These are phyloP conservation scores for Drosophila borealis DNA, from an alignment of 2,888 invertebrate genomes.

Conservation along the genomic window DNA sequence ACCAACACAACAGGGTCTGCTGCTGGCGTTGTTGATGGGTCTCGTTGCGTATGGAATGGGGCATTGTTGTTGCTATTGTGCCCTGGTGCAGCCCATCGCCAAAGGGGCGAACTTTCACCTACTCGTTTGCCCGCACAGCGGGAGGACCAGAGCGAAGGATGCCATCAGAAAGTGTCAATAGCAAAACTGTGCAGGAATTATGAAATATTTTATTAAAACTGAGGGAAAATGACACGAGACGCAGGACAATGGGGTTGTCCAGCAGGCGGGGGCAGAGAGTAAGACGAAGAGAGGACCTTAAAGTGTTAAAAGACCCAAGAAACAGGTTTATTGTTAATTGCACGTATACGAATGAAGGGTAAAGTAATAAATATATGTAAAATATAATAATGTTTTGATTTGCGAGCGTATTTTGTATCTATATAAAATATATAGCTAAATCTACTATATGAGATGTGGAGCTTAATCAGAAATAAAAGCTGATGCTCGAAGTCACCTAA, in stretches of 20 bases:
- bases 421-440: no score
- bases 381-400: no score
- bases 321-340: no score
- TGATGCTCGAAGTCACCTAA: no score
- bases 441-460: no score
- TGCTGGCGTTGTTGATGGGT: constrained; percentile 65
- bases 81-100: constrained; percentile 30
- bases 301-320: neutral
- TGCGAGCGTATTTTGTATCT: no score
- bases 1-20: constrained; percentile 45
- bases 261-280: neutral
- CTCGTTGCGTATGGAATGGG: constrained; percentile 47
- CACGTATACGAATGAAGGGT: no score
- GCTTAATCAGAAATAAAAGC: no score
- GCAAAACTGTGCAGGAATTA: constrained; percentile 75
- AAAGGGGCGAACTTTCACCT: constrained; percentile 67
- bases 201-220: constrained; percentile 80
- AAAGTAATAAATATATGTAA: no score
- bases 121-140: constrained; percentile 73
- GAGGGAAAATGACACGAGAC: constrained; percentile 54
- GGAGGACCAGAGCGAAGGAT: constrained; percentile 55
- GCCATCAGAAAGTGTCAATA: constrained; percentile 78
- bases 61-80: constrained; percentile 15
- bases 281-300: neutral
- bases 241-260: constrained; percentile 13